Percentiles rank a stretch among this genome's conserved stretches.
These are phyloP conservation scores for Brachyopa scutellaris DNA, from an alignment of 2,888 invertebrate species.

Conservation along the genomic window DNA sequence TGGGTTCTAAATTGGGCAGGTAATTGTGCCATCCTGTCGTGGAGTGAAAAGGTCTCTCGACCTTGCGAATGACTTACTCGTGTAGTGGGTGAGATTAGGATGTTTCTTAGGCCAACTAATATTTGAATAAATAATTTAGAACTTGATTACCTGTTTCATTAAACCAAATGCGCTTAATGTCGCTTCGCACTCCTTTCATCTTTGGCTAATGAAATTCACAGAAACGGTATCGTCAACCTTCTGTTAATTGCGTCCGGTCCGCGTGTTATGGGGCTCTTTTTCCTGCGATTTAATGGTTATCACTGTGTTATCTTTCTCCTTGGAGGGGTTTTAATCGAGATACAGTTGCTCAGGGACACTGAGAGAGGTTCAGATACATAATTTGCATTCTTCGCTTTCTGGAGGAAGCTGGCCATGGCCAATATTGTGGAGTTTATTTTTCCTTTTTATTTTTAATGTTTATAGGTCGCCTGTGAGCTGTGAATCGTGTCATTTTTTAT, in stretches of 20 bases:
- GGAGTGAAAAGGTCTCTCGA: no score
- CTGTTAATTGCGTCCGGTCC: slow-evolving; percentile 61
- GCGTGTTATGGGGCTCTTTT: slow-evolving; percentile 43
- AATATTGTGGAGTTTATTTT: background rate
- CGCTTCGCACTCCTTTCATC: slow-evolving; percentile 54
- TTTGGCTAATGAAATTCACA: slow-evolving; percentile 51
- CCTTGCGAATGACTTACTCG: slow-evolving; percentile 7
- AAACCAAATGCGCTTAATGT: no score
- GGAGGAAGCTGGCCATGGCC: background rate
- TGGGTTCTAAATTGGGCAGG: slow-evolving; percentile 34
- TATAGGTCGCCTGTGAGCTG: background rate
- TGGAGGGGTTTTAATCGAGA: slow-evolving; percentile 25
- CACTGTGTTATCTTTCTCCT: slow-evolving; percentile 44
- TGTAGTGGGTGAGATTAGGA: slow-evolving; percentile 2
- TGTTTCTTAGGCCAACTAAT: slow-evolving; percentile 38
- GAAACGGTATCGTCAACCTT: slow-evolving; percentile 51
- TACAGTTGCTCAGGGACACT: slow-evolving; percentile 37
- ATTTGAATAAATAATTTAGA: slow-evolving; percentile 40
- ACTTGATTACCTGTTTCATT: slow-evolving; percentile 30
- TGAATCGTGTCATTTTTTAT: no score
- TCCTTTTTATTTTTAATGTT: slow-evolving; percentile 3
- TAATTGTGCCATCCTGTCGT: slow-evolving; percentile 11
- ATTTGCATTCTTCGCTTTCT: slow-evolving; percentile 46
- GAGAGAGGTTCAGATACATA: slow-evolving; percentile 55
- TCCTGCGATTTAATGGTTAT: slow-evolving; percentile 48